Percentiles rank a stretch among this genome's conserved stretches.
phyloP scores from a whole-genome alignment of 1,140 invertebrate genomes.

The Rhynchophorus ferrugineus region DNA sequence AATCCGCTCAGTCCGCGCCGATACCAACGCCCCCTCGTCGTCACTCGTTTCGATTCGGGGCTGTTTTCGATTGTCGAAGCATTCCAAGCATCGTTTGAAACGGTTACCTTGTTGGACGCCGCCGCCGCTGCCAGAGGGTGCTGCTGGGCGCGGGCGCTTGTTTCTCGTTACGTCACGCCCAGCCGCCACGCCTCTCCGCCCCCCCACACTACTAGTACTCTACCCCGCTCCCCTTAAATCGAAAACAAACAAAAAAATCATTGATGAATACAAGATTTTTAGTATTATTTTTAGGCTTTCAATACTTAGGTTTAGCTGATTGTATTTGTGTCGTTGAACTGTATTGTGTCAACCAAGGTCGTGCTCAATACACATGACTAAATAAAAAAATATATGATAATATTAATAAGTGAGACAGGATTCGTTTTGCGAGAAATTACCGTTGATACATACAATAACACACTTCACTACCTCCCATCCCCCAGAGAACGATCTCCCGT shows the following conservation, averaged over 20 bases:
- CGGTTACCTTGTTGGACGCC: conserved; percentile 41
- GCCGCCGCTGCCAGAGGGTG: conserved; percentile 16
- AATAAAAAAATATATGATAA: conserved; percentile 27
- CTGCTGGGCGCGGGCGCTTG: conserved; percentile 20
- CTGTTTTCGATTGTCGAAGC: conserved; percentile 29
- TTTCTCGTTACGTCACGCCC: conserved; percentile 26
- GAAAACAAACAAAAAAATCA: no score
- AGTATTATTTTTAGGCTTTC: conserved; percentile 42
- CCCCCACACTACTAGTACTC: conserved; percentile 18
- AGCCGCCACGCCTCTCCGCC: conserved; percentile 16
- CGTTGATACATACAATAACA: conserved; percentile 1
- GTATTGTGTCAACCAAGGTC: conserved; percentile 40
- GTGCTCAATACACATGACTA: conserved; percentile 43
- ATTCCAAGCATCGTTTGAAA: conserved; percentile 38
- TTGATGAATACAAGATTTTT: no score
- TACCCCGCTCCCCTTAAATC: no score
- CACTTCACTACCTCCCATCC: neutral
- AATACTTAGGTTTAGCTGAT: conserved; percentile 43
- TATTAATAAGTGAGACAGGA: conserved; percentile 36
- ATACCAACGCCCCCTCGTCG: no score
- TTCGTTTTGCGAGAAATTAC: conserved; percentile 30
- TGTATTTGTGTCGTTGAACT: conserved; percentile 44
- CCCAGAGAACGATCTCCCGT: neutral
- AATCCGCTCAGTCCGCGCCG: no score
- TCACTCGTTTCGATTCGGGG: neutral